A percentile compares a stretch with the other conserved stretches of the same genome.
phyloP scores from a whole-genome alignment of 1,140 invertebrate genomes.

The Helicoverpa zea region DNA sequence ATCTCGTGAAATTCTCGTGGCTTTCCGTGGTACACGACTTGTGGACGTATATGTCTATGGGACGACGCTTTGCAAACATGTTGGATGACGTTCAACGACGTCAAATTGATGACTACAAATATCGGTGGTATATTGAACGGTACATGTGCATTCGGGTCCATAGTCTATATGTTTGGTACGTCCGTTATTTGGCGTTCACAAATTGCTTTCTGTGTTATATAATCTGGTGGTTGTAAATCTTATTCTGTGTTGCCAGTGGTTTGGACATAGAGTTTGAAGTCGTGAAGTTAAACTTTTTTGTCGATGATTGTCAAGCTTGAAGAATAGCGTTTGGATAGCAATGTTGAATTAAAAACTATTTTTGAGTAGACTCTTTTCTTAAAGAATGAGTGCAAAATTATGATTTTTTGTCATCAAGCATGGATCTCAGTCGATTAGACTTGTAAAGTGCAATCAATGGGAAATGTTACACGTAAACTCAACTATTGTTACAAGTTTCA shows the following conservation, averaged over 20 bases:
- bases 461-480: too few relatives aligned
- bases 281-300: too few relatives aligned
- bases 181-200: slow-evolving; percentile 31
- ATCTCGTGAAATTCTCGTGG: slow-evolving; percentile 76
- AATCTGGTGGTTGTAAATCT: neutral
- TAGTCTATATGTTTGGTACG: slow-evolving; percentile 8
- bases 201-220: slow-evolving; percentile 38
- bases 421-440: too few relatives aligned
- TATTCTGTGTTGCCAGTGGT: neutral
- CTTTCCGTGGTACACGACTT: slow-evolving; percentile 70
- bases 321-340: too few relatives aligned
- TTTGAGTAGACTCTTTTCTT: too few relatives aligned
- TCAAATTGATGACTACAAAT: slow-evolving; percentile 65
- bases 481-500: too few relatives aligned
- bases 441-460: too few relatives aligned
- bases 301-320: too few relatives aligned
- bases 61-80: slow-evolving; percentile 56
- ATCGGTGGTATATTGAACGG: slow-evolving; percentile 54
- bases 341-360: too few relatives aligned
- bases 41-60: slow-evolving; percentile 49
- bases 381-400: too few relatives aligned
- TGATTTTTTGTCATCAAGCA: too few relatives aligned
- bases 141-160: slow-evolving; percentile 46
- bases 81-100: slow-evolving; percentile 53
- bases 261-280: too few relatives aligned